A percentile compares a stretch with the other conserved stretches of the same genome.
These are phyloP conservation scores for Cisticola juncidis DNA, from an alignment of 2,113 vertebrate genomes.

Conservation along the genomic window DNA sequence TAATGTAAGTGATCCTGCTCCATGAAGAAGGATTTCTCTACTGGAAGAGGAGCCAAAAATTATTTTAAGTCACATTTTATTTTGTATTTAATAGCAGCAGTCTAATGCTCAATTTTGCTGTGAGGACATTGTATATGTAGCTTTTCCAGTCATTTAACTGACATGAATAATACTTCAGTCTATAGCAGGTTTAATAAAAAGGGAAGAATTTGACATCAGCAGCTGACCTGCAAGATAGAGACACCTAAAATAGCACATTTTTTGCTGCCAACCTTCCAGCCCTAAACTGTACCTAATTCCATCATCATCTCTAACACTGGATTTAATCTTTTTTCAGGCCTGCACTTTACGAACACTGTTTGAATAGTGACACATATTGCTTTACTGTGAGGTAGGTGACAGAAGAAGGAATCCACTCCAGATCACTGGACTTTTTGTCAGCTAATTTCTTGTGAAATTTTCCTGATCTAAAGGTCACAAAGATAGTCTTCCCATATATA, in stretches of 20 bases:
- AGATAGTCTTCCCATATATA: neutral
- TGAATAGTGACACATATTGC: neutral
- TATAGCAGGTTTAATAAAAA: neutral
- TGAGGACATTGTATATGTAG: neutral
- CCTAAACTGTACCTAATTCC: neutral
- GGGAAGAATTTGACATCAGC: neutral
- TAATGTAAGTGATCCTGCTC: neutral
- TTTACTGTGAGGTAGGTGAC: neutral
- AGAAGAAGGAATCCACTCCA: neutral
- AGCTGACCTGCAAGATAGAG: neutral
- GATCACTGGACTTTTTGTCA: neutral
- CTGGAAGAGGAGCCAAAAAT: neutral
- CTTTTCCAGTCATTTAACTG: neutral
- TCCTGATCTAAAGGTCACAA: neutral
- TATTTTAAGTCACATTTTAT: neutral
- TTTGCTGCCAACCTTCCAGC: neutral
- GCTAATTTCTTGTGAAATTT: neutral
- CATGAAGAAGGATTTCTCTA: neutral
- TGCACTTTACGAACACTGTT: neutral
- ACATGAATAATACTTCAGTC: neutral
- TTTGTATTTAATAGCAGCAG: neutral
- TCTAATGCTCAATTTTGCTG: neutral
- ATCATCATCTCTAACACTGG: neutral
- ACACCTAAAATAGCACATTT: neutral
- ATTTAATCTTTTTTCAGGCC: neutral